These are phyloP conservation scores for Eupithecia inturbata DNA, from an alignment of 2,888 invertebrate genomes.

Conservation along the genomic window DNA sequence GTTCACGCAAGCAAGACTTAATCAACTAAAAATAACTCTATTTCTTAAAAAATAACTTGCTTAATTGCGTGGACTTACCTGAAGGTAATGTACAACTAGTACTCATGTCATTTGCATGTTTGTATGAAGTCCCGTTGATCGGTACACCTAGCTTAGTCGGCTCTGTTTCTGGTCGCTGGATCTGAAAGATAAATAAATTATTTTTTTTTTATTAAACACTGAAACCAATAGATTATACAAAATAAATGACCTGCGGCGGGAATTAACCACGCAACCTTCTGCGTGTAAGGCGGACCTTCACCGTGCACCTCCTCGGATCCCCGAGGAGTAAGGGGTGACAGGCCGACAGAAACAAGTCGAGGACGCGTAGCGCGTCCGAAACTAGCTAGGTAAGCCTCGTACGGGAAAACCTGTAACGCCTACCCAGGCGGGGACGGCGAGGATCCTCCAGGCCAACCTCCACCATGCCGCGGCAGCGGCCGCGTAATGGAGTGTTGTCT, in stretches of 20 bases:
- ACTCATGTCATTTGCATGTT: conserved; percentile 87
- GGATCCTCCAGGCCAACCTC: too few species aligned
- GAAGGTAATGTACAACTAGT: conserved; percentile 91
- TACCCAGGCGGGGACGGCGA: too few species aligned
- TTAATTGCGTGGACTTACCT: conserved; percentile 2
- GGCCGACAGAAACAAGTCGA: too few species aligned
- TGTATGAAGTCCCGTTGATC: conserved; percentile 76
- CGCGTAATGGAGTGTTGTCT: too few species aligned
- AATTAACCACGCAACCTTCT: neutral
- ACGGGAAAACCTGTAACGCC: too few species aligned
- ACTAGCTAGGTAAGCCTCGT: too few species aligned
- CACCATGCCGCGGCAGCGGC: too few species aligned
- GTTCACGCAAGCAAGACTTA: neutral
- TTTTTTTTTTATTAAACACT: too few species aligned
- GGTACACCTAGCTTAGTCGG: conserved; percentile 77
- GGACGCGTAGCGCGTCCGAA: too few species aligned
- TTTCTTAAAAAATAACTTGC: neutral
- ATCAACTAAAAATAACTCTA: neutral
- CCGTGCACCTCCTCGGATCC: too few species aligned
- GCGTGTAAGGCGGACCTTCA: neutral
- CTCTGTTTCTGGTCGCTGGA: conserved; percentile 79
- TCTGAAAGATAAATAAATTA: conserved; percentile 53
- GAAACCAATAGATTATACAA: too few species aligned
- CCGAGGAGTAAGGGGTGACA: too few species aligned
- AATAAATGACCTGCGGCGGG: neutral